A percentile compares a stretch with the other conserved stretches of the same genome.
Conservation (phyloP, 2,888 invertebrate species). For the Anorthoa munda region DNA sequence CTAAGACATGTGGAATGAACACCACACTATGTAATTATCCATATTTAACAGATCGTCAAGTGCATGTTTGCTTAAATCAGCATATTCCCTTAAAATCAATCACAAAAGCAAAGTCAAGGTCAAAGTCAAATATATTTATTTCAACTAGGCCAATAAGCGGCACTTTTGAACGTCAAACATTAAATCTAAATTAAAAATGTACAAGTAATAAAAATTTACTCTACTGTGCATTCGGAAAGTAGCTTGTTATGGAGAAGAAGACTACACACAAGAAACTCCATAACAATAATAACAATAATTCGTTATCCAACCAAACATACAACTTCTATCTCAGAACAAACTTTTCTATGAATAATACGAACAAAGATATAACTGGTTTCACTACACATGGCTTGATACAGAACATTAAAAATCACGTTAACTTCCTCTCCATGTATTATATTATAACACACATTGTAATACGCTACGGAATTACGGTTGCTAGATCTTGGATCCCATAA, state of each 20-base stretch:
- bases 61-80: neutral
- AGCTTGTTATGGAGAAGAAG: no score
- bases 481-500: conserved; percentile 60
- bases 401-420: conserved; percentile 58
- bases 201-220: no score
- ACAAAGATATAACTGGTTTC: conserved; percentile 37
- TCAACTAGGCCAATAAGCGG: no score
- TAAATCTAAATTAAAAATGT: no score
- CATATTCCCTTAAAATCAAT: neutral
- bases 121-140: no score
- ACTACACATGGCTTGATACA: conserved; percentile 46
- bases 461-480: conserved; percentile 48
- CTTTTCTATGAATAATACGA: conserved; percentile 23
- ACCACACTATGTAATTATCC: neutral
- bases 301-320: neutral
- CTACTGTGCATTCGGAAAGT: no score
- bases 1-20: no score
- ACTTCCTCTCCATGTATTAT: conserved; percentile 51
- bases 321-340: conserved; percentile 29
- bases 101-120: neutral
- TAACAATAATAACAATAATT: neutral
- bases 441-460: conserved; percentile 50
- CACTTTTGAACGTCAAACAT: no score
- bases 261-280: no score
- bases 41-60: neutral